Percentiles rank a stretch among this genome's conserved stretches.
Evolutionary conservation across 2,888 invertebrate species (phyloP).

Genomic region (Parnassius smintheus): DNA sequence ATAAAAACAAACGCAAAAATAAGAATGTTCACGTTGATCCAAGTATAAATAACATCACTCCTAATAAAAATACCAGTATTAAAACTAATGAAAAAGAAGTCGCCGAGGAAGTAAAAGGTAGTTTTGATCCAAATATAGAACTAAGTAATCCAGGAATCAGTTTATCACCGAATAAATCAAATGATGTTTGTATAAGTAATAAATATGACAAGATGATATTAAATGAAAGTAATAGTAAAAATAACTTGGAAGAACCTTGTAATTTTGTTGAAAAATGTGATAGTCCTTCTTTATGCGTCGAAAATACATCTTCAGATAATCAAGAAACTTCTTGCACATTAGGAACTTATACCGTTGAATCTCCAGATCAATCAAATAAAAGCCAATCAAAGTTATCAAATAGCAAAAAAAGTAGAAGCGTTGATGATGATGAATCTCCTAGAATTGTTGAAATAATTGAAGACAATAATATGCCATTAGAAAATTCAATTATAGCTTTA

Average conservation of each 20-base stretch:
- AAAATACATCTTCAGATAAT: background rate
- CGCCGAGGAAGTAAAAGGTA: conserved; percentile 21
- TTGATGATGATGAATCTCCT: conserved; percentile 70
- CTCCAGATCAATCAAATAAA: conserved; percentile 60
- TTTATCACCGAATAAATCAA: conserved; percentile 15
- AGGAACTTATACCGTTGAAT: conserved; percentile 63
- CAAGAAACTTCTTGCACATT: conserved; percentile 18
- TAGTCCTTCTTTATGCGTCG: background rate
- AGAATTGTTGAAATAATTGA: conserved; percentile 69
- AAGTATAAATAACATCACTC: conserved; percentile 47
- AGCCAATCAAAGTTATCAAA: conserved; percentile 55
- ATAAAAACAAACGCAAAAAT: conserved; percentile 74
- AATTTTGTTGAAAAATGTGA: background rate
- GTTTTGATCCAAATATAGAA: conserved; percentile 11
- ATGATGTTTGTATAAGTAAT: background rate
- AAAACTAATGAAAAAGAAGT: conserved; percentile 26
- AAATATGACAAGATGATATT: background rate
- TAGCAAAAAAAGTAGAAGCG: conserved; percentile 70
- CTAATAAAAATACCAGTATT: conserved; percentile 40
- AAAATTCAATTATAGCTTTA: conserved; percentile 76
- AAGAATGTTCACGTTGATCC: conserved; percentile 54
- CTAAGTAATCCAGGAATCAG: conserved; percentile 15
- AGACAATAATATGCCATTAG: conserved; percentile 52
- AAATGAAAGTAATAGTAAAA: background rate
- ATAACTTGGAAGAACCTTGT: background rate